Conservation (phyloP, 2,113 vertebrate species). For the Pseudorectes ferrugineus region DNA sequence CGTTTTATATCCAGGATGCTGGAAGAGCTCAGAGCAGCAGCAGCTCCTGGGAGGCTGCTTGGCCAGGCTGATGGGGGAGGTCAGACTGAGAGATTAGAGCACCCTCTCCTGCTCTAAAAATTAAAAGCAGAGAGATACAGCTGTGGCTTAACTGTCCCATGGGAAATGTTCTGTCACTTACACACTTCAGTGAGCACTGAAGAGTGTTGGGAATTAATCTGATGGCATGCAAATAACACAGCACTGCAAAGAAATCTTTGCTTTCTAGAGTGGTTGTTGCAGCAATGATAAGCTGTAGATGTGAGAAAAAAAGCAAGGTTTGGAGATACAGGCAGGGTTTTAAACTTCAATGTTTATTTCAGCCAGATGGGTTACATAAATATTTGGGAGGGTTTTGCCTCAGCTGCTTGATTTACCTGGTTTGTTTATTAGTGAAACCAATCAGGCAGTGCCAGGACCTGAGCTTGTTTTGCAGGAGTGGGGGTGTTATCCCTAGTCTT, state of each 20-base stretch:
- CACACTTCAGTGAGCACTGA: rapidly evolving
- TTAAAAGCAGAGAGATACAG: not conserved
- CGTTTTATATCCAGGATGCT: not conserved
- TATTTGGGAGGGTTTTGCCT: not conserved
- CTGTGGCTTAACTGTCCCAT: not conserved
- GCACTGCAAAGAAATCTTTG: not conserved
- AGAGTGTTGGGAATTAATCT: not conserved
- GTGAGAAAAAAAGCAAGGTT: not conserved
- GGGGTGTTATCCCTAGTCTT: not conserved
- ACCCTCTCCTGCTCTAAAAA: constrained; percentile 56
- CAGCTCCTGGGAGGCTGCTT: not conserved
- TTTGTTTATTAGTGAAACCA: not conserved
- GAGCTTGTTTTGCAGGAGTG: not conserved
- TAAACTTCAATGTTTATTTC: not conserved
- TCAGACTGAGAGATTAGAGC: constrained; percentile 38
- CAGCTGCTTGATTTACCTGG: not conserved
- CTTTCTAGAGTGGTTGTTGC: not conserved
- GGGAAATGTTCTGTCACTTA: not conserved
- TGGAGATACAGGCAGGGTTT: not conserved
- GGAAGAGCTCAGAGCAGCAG: not conserved
- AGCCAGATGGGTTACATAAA: not conserved
- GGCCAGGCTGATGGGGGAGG: not conserved
- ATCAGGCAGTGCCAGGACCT: not conserved
- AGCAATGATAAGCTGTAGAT: not conserved
- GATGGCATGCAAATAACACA: not conserved